Evolutionary conservation across 2,888 invertebrate species (phyloP), one percentile per base, ranked within the genome.

Genomic region (Aquatica leii): DNA sequence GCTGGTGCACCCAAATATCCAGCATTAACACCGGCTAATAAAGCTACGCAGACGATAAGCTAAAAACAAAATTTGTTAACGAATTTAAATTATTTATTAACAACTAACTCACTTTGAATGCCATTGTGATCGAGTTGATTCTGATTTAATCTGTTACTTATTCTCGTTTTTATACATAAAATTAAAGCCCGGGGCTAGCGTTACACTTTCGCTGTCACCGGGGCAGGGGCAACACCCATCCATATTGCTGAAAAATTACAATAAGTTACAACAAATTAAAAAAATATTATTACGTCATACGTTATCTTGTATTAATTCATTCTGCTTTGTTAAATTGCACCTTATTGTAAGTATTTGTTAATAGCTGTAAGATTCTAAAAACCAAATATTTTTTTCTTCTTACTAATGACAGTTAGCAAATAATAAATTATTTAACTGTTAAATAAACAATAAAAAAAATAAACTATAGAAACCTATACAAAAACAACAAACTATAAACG

Each of bases 1-100:
- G 73, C 73, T 53, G 78, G 72, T 15, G 74, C 82, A 31, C 82
- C 77, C 15, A 88, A 77, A 71, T 84, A 78, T 63, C 88, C 89
- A 51, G 88, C 88, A 74, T 83, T 84, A 73, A 85, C 86, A 67
- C 86, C 81, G 70, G 86, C 84, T 77, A 46, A 11, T n/a, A 86
- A 83, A 71, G 84, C 82, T 77, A 86, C 84, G 76, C 84, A 80
- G 73, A 88, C 80, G 69, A 87, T 74, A 67, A 87, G 81, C 86
- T 81, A 76, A 46, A 79, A 77, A 68, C 49, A 63, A 64, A 66
- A 54, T 50, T 56, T 62, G 56, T 49, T 58, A 24, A 14, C 17
- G 12, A 40, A 48, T 56, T n/a, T 43, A 55, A 51, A 49, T 49
- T 48, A 50, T 20, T 20, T 14, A 57, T 11, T 46, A 54, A 46